Conservation (phyloP, 2,113 vertebrate species). For the Dendrocopos noguchii region DNA sequence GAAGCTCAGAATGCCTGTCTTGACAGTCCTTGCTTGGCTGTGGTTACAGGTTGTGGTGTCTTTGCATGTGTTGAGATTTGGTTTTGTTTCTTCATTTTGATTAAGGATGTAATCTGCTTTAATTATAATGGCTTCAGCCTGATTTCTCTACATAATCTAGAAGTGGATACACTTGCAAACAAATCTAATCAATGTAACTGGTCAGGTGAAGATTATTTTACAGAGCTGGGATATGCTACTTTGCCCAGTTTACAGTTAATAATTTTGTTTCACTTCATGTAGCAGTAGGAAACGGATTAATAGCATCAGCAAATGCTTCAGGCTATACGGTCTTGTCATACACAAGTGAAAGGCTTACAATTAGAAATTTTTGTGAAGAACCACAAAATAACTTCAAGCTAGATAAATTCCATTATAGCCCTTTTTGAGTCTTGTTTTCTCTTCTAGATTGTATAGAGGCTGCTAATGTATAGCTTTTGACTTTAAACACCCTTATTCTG, state of each 20-base stretch:
- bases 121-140: not conserved
- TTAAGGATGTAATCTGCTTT: not conserved
- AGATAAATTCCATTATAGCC: not conserved
- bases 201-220: not conserved
- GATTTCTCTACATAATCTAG: constrained; percentile 31
- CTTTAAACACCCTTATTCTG: not conserved
- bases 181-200: not conserved
- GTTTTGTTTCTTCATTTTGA: not conserved
- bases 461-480: constrained; percentile 13
- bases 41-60: not conserved
- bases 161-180: not conserved
- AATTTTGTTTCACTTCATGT: not conserved
- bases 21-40: not conserved
- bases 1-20: not conserved
- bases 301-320: not conserved
- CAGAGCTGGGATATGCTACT: not conserved
- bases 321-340: not conserved
- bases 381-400: not conserved
- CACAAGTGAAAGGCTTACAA: not conserved
- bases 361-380: not conserved
- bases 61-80: not conserved
- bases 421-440: constrained; percentile 36
- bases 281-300: not conserved
- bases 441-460: constrained; percentile 54
- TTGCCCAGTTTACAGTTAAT: not conserved